Percentiles rank a stretch among this genome's conserved stretches.
phyloP scores from a whole-genome alignment of 53 echinoderm and acorn worm species.

The Actinopyga echinites region DNA sequence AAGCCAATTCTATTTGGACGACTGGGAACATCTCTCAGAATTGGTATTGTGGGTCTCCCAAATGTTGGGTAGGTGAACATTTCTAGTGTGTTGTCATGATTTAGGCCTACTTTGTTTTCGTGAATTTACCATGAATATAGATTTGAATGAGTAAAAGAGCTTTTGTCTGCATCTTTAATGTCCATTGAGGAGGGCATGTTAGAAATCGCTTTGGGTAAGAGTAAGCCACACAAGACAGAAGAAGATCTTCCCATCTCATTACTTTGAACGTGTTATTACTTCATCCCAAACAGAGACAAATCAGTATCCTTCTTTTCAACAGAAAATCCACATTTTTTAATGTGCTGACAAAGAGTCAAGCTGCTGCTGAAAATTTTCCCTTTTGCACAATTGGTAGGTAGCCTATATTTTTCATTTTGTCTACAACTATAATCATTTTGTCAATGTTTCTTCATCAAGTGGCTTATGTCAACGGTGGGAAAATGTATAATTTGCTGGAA shows the following conservation, averaged over 20 bases:
- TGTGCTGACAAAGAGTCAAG: conserved; percentile 94
- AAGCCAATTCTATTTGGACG: conserved; percentile 78
- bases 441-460: too few species aligned
- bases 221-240: too few species aligned
- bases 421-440: too few species aligned
- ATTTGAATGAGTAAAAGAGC: neutral
- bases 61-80: conserved; percentile 98
- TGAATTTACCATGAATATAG: neutral
- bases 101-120: neutral
- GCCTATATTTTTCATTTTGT: neutral
- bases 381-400: conserved; percentile 95
- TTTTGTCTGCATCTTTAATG: too few species aligned
- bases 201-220: too few species aligned
- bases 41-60: conserved; percentile 94
- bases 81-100: too few species aligned
- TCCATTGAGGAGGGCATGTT: too few species aligned
- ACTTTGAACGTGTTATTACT: too few species aligned
- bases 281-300: too few species aligned
- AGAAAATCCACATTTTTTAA: conserved; percentile 99
- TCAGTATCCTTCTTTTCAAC: neutral
- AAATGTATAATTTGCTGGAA: too few species aligned
- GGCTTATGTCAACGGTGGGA: too few species aligned
- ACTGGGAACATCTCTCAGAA: conserved; percentile 80
- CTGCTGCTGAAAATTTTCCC: conserved; percentile 94
- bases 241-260: too few species aligned